Conservation (phyloP, 2,113 vertebrate genomes). For the Xenopus laevis region DNA sequence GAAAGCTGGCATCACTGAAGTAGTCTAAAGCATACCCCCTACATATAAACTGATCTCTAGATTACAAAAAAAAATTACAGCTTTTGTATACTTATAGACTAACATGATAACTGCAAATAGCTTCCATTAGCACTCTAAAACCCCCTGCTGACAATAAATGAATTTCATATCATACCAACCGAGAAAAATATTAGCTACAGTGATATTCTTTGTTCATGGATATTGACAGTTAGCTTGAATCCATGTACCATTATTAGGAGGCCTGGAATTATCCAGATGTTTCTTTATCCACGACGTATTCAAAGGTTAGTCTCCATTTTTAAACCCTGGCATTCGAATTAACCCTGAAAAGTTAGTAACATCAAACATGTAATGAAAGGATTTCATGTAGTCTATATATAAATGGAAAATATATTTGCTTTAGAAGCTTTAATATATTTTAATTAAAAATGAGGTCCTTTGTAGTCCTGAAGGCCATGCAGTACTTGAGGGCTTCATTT, state of each 20-base stretch:
- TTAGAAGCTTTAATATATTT: too few species aligned
- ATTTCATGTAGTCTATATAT: too few species aligned
- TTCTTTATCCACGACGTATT: slow-evolving; percentile 53
- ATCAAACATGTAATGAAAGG: too few species aligned
- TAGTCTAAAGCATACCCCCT: slow-evolving; percentile 66
- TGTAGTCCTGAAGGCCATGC: too few species aligned
- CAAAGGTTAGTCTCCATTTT: slow-evolving; percentile 47
- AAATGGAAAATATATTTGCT: too few species aligned
- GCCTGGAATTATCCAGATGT: slow-evolving; percentile 54
- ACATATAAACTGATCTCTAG: slow-evolving; percentile 71
- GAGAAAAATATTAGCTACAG: slow-evolving; percentile 82
- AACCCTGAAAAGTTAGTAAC: too few species aligned
- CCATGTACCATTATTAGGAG: slow-evolving; percentile 55
- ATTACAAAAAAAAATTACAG: slow-evolving; percentile 75
- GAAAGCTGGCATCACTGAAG: slow-evolving; percentile 63
- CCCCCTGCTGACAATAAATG: slow-evolving; percentile 79
- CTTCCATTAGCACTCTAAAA: slow-evolving; percentile 80
- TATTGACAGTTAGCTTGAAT: slow-evolving; percentile 75
- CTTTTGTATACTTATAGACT: slow-evolving; percentile 72
- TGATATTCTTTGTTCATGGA: slow-evolving; percentile 74
- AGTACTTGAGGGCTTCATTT: too few species aligned
- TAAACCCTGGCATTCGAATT: slow-evolving; percentile 11
- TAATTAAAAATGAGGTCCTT: too few species aligned
- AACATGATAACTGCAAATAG: slow-evolving; percentile 76
- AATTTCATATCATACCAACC: slow-evolving; percentile 82